Evolutionary conservation across 2,113 vertebrate genomes (phyloP), one percentile per base, ranked within the genome.

Genomic region (Danionella cerebrum): DNA sequence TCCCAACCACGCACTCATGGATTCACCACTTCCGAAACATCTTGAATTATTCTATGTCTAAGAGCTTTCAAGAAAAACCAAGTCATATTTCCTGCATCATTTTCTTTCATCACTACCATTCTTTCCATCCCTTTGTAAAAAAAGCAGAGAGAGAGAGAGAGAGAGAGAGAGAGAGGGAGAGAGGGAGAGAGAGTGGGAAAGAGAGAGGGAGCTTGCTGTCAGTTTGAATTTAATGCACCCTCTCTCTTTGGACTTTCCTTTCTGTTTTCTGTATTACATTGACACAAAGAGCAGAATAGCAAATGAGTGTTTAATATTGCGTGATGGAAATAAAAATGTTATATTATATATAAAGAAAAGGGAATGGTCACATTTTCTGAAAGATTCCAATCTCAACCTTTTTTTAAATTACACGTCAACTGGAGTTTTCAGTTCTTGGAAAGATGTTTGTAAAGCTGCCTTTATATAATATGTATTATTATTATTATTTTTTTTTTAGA

Each of bases 1-100:
- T 85, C 85, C 83, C 79, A 87, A 80, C 77, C 85, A 76, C 55
- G 29, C 82, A 80, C n/a, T n/a, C 66, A 76, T 76, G 62, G 50
- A 79, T 81, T 75, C 72, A 69, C 77, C 33, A 45, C 83, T 80
- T 85, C 86, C 77, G 79, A 86, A 85, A 82, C 50, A 80, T 80
- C 78, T 83, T 80, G 69, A 78, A 83, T 75, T 74, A 75, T 81
- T 78, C 80, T 64, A 16, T 33, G 45, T 42, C 25, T 25, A 29
- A 69, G 57, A 69, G 19, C 21, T 72, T 38, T 44, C 51, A 65
- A 29, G 60, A 60, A 35, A 72, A 65, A 52, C 11, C 16, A 33
- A 60, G 21, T 54, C 41, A 75, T 33, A 63, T 63, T 63, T 62
- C 58, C 41, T 33, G 14, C 16, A 44, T 35, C 16, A 22, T 63